Evolutionary conservation across 2,888 invertebrate species (phyloP).

Genomic region (Trachelus tabidus): DNA sequence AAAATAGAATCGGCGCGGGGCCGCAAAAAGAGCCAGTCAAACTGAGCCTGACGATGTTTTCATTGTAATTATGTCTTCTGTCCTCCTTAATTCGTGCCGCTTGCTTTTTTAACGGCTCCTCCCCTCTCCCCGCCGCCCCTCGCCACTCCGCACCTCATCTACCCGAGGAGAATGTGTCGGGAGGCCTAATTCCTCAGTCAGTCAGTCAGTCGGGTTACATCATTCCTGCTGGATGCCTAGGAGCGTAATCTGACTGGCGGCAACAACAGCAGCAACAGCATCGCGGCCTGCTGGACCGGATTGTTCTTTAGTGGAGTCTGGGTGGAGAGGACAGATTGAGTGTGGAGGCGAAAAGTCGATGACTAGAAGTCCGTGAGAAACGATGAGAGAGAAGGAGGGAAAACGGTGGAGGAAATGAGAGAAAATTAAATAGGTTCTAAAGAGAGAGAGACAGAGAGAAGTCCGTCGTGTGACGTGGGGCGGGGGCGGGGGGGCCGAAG

Average conservation of each 20-base stretch:
- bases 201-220: background rate
- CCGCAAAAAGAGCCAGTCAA: constrained; percentile 36
- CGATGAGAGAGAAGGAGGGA: background rate
- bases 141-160: constrained; percentile 11
- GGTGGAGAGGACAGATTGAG: background rate
- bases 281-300: background rate
- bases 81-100: constrained; percentile 22
- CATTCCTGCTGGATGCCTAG: background rate
- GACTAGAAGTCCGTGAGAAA: background rate
- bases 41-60: constrained; percentile 56
- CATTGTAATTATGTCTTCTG: constrained; percentile 52
- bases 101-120: background rate
- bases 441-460: no score
- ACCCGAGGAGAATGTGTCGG: background rate
- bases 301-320: background rate
- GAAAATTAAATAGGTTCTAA: background rate
- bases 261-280: background rate
- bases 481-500: no score
- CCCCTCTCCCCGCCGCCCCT: constrained; percentile 14
- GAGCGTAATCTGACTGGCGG: background rate
- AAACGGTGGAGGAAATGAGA: background rate
- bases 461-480: no score
- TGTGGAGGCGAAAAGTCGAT: background rate
- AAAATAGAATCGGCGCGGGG: constrained; percentile 56
- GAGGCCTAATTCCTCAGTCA: background rate